Evolutionary conservation across 2,888 invertebrate genomes (phyloP).

Genomic region (Girardia tigrina): DNA sequence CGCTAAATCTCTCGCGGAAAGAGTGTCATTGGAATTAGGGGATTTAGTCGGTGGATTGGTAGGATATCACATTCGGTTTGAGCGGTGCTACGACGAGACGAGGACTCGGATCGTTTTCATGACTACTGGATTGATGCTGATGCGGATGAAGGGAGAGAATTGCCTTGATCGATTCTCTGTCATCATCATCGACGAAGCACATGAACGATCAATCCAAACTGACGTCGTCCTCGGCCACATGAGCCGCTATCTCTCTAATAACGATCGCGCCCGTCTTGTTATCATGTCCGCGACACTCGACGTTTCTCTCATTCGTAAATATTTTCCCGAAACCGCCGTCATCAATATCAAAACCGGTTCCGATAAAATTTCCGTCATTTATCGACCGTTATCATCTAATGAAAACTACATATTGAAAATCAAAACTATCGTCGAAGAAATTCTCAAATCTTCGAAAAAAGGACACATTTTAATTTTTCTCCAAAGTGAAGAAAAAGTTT

Average conservation of each 20-base stretch:
- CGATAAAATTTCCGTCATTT: neutral
- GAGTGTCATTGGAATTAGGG: neutral
- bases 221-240: neutral
- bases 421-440: neutral
- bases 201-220: slow-evolving; percentile 4
- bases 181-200: neutral
- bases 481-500: neutral
- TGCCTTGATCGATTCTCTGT: neutral
- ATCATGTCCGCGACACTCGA: neutral
- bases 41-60: neutral
- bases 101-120: neutral
- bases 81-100: neutral
- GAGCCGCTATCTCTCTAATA: neutral
- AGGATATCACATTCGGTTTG: neutral
- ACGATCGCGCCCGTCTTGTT: neutral
- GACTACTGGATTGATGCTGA: neutral
- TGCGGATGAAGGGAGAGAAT: neutral
- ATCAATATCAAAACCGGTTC: neutral
- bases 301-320: neutral
- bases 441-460: neutral
- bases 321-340: neutral
- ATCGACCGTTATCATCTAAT: neutral
- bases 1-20: neutral
- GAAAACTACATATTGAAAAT: neutral
- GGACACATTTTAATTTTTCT: slow-evolving; percentile 12